Percentiles rank a stretch among this genome's conserved stretches.
These are phyloP conservation scores for Malurus splendens DNA, from an alignment of 2,797 vertebrate species.

Conservation along the genomic window DNA sequence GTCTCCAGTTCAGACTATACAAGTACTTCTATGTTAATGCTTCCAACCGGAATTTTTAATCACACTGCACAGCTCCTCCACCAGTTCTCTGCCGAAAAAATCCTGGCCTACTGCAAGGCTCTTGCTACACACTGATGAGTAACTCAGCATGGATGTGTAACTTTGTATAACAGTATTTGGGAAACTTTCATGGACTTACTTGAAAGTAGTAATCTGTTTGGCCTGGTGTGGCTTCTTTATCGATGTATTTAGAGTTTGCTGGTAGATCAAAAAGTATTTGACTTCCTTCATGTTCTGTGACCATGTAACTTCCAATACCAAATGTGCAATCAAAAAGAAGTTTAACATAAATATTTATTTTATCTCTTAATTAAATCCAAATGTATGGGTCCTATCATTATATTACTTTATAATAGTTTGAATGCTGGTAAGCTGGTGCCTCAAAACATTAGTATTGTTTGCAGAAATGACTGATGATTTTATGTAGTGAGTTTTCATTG, in stretches of 20 bases:
- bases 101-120: slow-evolving; percentile 65
- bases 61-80: slow-evolving; percentile 63
- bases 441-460: slow-evolving; percentile 69
- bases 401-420: slow-evolving; percentile 58
- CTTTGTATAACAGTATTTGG: slow-evolving; percentile 65
- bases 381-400: slow-evolving; percentile 65
- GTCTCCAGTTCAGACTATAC: slow-evolving; percentile 50
- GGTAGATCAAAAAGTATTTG: slow-evolving; percentile 80
- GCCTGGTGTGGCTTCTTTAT: slow-evolving; percentile 78
- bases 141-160: slow-evolving; percentile 73
- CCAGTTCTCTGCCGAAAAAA: slow-evolving; percentile 61
- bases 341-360: slow-evolving; percentile 77
- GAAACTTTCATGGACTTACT: slow-evolving; percentile 62
- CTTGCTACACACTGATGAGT: slow-evolving; percentile 60
- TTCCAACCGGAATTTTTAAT: slow-evolving; percentile 71
- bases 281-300: slow-evolving; percentile 82
- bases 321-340: slow-evolving; percentile 78
- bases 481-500: slow-evolving; percentile 43
- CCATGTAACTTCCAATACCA: slow-evolving; percentile 84
- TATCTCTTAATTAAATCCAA: slow-evolving; percentile 68
- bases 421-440: slow-evolving; percentile 75
- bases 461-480: slow-evolving; percentile 50
- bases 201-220: slow-evolving; percentile 61
- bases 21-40: slow-evolving; percentile 63
- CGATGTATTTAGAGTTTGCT: slow-evolving; percentile 78